A percentile compares a stretch with the other conserved stretches of the same genome.
Conservation (phyloP, 2,113 vertebrate genomes). For the Eurystomus gularis region DNA sequence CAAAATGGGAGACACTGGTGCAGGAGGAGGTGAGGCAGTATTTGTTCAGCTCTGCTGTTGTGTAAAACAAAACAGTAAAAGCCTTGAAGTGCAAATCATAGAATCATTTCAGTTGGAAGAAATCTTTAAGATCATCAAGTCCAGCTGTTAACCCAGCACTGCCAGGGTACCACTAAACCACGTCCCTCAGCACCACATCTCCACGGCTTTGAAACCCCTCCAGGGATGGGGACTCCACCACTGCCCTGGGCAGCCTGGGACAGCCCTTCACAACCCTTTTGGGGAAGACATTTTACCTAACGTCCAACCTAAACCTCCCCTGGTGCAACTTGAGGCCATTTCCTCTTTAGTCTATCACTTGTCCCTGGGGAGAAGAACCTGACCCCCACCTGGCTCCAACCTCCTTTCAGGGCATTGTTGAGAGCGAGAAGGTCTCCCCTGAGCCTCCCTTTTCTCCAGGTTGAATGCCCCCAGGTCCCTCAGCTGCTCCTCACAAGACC, state of each 20-base stretch:
- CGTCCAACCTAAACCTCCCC: too few relatives aligned
- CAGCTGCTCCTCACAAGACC: neutral
- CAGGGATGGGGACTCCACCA: neutral
- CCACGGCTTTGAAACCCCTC: too few relatives aligned
- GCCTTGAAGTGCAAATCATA: neutral
- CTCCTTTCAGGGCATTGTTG: too few relatives aligned
- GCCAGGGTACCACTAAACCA: neutral
- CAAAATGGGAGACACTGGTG: fast-evolving
- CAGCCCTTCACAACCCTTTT: too few relatives aligned
- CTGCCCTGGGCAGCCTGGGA: neutral
- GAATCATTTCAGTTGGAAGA: neutral
- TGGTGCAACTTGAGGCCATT: too few relatives aligned
- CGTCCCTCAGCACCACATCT: neutral
- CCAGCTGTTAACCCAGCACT: neutral
- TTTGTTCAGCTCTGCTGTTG: neutral
- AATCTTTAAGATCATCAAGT: neutral
- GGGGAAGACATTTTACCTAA: too few relatives aligned
- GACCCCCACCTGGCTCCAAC: too few relatives aligned
- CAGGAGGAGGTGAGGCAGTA: neutral
- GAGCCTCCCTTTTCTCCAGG: too few relatives aligned
- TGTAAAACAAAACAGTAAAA: neutral
- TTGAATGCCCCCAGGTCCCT: neutral
- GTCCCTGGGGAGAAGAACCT: too few relatives aligned
- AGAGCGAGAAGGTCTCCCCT: too few relatives aligned
- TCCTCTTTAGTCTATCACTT: too few relatives aligned